Evolutionary conservation across 2,113 vertebrate species (phyloP), one percentile per base, ranked within the genome.

Genomic region (Leucosticte australis): DNA sequence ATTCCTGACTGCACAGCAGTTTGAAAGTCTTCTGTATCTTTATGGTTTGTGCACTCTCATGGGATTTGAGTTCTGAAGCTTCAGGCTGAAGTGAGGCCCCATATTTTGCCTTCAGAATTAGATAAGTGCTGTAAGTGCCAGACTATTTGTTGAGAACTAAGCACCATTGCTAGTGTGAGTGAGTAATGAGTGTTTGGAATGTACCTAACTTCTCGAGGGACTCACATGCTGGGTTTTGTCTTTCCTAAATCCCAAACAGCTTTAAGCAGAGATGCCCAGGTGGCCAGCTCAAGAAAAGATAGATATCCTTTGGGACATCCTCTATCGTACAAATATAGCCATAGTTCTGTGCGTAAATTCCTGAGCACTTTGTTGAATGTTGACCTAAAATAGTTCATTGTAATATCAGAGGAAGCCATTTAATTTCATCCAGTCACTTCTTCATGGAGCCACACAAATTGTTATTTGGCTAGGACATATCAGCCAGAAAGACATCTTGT

Each of bases 371-470:
- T 65, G 53, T 83, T 77, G 75, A 93, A 50, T 46, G 60, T 24
- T 92, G 76, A 89, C 80, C 67, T 89, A 93, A 95, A 96, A 92
- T 67, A 90, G 76, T 41, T 80, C 76, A 76, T 89, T 93, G 71
- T 88, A 35, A 31, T 62, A 91, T 86, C 75, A 89, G 89, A 93
- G 89, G 83, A 94, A 89, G 75, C 39, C 14, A 46, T 70, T 93
- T 89, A 24, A 87, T 96, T 96, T 96, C 60, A 94, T 87, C 55
- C 81, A 91, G 59, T 85, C 55, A 28, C 55, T 95, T 83, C 62
- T 86, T 75, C 59, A 79, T 8, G 33, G 41, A 92, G 57, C 27
- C 21, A 9, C 57, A 74, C 27, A 55, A 55, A 68, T 85, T 70
- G 68, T 33, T 80, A 18, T 82, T 92, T 91, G 50, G 14, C 62